Evolutionary conservation across 2,797 vertebrate genomes (phyloP), one percentile per base, ranked within the genome.

Genomic region (Acrossocheilus wenchowensis): DNA sequence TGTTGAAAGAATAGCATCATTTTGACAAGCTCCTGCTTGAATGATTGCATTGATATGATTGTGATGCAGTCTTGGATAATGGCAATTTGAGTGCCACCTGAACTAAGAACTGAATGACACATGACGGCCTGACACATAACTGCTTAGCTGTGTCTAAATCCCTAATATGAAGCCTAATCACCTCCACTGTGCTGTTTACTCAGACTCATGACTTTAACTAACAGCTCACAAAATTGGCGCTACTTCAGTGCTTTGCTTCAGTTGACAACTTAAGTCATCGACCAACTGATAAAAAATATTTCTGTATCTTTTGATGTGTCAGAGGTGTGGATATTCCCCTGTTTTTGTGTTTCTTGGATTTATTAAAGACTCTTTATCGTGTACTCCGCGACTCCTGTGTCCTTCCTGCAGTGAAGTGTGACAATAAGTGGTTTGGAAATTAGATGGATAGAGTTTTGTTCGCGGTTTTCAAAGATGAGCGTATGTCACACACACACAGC

Each of bases 1-100:
- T 83, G 82, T 81, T 90, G 64, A 86, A 88, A 78, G 75, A 80
- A 88, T 73, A 79, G 77, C 80, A 87, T 86, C 36, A 81, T 85
- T 83, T 83, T 90, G 87, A 88, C 89, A 87, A 64, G 68, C 82
- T 88, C 82, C 60, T 43, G 12, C 50, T 77, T 83, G 82, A 83
- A 82, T 85, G 85, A 88, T 88, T 86, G 48, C 64, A 57, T 85
- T 52, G 80, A 83, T 81, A 54, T 26, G 43, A 90, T 77, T 83
- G 79, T 77, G 74, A 71, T 79, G 21, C 7, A 6, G 30, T 64
- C 82, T 54, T 50, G 66, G 78, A 88, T 85, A 79, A 68, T 15
- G 50, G 80, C 87, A 81, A 90, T 87, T 87, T 74, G 45, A 87
- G 87, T 87, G 80, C 64, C 82, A 86, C 50, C 84, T 79, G 74